Evolutionary conservation across 2,113 vertebrate species (phyloP), one percentile per base, ranked within the genome.

Genomic region (Pyxicephalus adspersus): DNA sequence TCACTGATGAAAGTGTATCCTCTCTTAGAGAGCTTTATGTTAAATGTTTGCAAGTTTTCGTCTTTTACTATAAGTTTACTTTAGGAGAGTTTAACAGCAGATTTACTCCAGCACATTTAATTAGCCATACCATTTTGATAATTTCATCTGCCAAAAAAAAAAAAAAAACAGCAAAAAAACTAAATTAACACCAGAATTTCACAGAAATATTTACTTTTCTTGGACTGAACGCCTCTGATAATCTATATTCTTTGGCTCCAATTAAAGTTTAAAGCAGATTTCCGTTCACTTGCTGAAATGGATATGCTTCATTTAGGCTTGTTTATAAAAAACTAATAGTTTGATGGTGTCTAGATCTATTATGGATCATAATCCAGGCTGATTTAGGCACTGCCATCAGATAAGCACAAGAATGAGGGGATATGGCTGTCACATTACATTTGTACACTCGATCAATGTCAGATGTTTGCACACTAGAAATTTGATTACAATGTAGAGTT

Each of bases 281-380:
- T 81, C 78, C 68, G 22, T 38, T 61, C 38, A 31, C 67, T 61
- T 60, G 29, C 20, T 81, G 78, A 81, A 81, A 81, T 73, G 61
- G 78, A 81, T 81, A 64, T 23, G 58, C 78, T 81, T 81, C 68
- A 64, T 81, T 81, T 73, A 31, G 58, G 28, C 51, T 81, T 81
- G 68, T 73, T 73, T 81, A 80, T 19, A 72, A n/a, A 34, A 81
- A 81, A 72, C 60, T 81, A 80, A 63, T 81, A 64, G 51, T 64
- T 73, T 73, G 67, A 73, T 81, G 67, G 78, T 81, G 68, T 64
- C 57, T 81, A 34, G n/a, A 80, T 80, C 18, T 54, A 26, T 73
- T 81, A 55, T 18, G 55, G 45, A 73, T 74, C 60, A 81, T 65
- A 73, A 81, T 81, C 70, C 64, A 64, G 70, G 31, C 57, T 65